Evolutionary conservation across 2,888 invertebrate species (phyloP).

Genomic region (Dasypolia templi): DNA sequence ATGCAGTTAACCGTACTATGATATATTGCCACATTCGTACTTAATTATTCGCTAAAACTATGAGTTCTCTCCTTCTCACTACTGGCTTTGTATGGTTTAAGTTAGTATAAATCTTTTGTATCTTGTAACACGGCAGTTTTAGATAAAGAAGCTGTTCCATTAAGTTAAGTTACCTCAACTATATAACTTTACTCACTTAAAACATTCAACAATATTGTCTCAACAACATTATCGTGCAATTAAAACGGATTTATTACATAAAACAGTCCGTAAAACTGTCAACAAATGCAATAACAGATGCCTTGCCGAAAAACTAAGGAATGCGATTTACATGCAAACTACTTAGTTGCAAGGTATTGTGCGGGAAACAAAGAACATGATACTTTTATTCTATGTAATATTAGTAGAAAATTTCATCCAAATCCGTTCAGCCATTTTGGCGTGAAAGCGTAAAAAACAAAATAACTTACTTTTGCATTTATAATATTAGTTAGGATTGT

Average conservation of each 20-base stretch:
- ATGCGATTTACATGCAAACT: slow-evolving; percentile 33
- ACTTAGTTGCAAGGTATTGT: not conserved
- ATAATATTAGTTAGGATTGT: no score
- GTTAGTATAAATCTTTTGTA: slow-evolving; percentile 10
- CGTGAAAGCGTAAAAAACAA: no score
- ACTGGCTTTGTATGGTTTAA: not conserved
- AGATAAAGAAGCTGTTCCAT: slow-evolving; percentile 18
- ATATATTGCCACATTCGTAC: not conserved
- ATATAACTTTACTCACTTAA: slow-evolving; percentile 4
- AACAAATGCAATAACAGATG: slow-evolving; percentile 14
- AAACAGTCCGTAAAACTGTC: slow-evolving; percentile 31
- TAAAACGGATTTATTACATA: slow-evolving; percentile 33
- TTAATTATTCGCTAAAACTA: not conserved
- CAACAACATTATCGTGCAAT: slow-evolving; percentile 33
- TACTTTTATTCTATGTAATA: no score
- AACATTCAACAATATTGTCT: slow-evolving; percentile 40
- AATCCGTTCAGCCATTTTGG: no score
- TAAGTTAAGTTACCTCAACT: slow-evolving; percentile 8
- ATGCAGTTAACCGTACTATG: not conserved
- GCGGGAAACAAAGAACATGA: no score
- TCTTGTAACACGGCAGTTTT: slow-evolving; percentile 12
- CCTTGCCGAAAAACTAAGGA: slow-evolving; percentile 19
- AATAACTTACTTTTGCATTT: no score
- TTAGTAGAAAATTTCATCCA: no score
- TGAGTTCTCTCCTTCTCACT: not conserved